Conservation (phyloP, 2,797 vertebrate genomes). For the Manis javanica region DNA sequence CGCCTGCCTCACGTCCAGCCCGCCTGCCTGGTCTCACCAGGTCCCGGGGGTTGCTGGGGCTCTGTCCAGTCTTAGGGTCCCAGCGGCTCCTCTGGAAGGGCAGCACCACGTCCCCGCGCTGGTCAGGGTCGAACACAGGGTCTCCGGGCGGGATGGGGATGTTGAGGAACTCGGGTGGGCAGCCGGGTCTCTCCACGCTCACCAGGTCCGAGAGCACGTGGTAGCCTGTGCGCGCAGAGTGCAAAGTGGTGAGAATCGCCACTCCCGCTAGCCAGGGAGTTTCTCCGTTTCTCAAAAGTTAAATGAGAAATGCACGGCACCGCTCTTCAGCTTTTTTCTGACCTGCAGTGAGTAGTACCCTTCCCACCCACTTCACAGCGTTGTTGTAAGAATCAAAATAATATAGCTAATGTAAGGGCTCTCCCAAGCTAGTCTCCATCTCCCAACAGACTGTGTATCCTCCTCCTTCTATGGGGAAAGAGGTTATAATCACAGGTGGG, state of each 20-base stretch:
- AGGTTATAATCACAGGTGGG: background rate
- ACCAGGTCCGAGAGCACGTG: slow-evolving; percentile 93
- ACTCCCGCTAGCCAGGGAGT: background rate
- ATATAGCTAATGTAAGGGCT: background rate
- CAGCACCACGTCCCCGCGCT: slow-evolving; percentile 89
- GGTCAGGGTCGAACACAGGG: slow-evolving; percentile 89
- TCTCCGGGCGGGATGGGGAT: slow-evolving; percentile 92
- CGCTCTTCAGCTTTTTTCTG: background rate
- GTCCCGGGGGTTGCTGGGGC: slow-evolving; percentile 94
- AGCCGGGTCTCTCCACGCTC: slow-evolving; percentile 89
- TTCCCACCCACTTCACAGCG: background rate
- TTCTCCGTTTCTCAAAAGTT: background rate
- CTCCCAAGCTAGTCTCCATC: too few relatives aligned
- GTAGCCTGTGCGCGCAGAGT: slow-evolving; percentile 88
- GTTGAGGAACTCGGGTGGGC: slow-evolving; percentile 96
- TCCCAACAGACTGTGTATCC: background rate
- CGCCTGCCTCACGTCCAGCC: slow-evolving; percentile 87
- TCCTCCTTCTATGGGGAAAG: background rate
- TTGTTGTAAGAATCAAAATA: background rate
- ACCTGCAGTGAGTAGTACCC: background rate
- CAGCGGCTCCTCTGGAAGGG: slow-evolving; percentile 94
- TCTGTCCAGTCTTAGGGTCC: slow-evolving; percentile 92
- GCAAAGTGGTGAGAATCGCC: background rate
- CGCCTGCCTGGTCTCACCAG: slow-evolving; percentile 89
- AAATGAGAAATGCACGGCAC: background rate